Evolutionary conservation across 2,888 invertebrate genomes (phyloP).

Genomic region (Harpalus rufipes): DNA sequence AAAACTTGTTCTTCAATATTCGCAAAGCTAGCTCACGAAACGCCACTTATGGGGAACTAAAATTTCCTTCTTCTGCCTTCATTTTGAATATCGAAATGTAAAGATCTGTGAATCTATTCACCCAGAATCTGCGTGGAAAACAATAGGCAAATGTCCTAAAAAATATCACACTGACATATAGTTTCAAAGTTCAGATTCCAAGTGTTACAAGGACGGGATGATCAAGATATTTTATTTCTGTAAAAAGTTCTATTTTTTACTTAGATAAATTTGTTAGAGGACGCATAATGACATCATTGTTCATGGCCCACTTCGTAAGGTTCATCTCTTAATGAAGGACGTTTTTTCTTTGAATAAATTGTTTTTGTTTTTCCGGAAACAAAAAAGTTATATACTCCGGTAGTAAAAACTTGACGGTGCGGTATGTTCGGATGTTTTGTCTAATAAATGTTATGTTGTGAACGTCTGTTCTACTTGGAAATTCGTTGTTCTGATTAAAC

Average conservation of each 20-base stretch:
- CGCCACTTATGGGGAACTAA: too few species aligned
- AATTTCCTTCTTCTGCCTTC: too few species aligned
- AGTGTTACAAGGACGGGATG: too few species aligned
- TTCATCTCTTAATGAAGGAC: conserved; percentile 9
- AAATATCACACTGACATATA: too few species aligned
- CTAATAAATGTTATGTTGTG: conserved; percentile 6
- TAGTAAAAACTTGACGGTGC: conserved; percentile 15
- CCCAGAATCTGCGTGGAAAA: too few species aligned
- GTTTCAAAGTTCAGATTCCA: too few species aligned
- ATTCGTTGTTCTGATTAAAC: background rate
- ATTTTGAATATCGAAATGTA: too few species aligned
- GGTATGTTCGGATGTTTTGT: background rate
- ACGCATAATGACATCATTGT: background rate
- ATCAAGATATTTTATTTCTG: too few species aligned
- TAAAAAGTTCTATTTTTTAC: background rate
- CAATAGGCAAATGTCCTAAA: too few species aligned
- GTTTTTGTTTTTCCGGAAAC: background rate
- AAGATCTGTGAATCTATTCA: too few species aligned
- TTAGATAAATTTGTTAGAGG: background rate
- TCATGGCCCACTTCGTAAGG: background rate
- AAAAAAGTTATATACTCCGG: conserved; percentile 14
- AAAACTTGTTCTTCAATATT: too few species aligned
- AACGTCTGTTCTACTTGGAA: conserved; percentile 6
- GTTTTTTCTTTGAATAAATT: conserved; percentile 16
- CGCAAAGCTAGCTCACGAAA: too few species aligned